phyloP scores from a whole-genome alignment of 2,113 vertebrate species.

The Myiagra hebetior region DNA sequence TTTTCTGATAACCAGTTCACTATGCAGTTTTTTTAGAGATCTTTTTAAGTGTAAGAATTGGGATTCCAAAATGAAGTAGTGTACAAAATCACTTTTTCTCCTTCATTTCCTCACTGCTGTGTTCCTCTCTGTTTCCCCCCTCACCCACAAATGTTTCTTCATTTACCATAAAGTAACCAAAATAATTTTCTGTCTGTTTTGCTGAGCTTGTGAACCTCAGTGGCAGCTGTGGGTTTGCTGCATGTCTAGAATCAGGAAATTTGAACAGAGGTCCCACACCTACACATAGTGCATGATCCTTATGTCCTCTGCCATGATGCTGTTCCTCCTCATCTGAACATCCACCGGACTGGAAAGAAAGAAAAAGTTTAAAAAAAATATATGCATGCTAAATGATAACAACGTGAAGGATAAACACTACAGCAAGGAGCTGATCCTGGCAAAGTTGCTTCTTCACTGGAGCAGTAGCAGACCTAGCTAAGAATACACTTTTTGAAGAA shows the following conservation, averaged over 20 bases:
- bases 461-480: not conserved
- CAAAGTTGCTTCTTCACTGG: not conserved
- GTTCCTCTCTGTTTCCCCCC: not conserved
- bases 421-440: not conserved
- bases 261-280: not conserved
- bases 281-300: not conserved
- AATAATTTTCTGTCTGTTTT: not conserved
- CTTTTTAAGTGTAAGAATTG: not conserved
- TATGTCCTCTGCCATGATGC: not conserved
- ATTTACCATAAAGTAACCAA: not conserved
- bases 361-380: not conserved
- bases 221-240: not conserved
- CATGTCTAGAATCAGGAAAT: not conserved
- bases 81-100: not conserved
- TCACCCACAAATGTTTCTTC: not conserved
- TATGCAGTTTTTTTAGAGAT: not conserved
- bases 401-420: rapidly evolving
- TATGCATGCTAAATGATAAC: not conserved
- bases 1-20: not conserved
- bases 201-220: not conserved
- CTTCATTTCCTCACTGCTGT: not conserved
- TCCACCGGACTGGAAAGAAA: not conserved
- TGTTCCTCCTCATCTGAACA: not conserved
- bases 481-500: not conserved
- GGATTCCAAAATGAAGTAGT: not conserved